Evolutionary conservation across 2,797 vertebrate species (phyloP), one percentile per base, ranked within the genome.

Genomic region (Sebastes iracundus): DNA sequence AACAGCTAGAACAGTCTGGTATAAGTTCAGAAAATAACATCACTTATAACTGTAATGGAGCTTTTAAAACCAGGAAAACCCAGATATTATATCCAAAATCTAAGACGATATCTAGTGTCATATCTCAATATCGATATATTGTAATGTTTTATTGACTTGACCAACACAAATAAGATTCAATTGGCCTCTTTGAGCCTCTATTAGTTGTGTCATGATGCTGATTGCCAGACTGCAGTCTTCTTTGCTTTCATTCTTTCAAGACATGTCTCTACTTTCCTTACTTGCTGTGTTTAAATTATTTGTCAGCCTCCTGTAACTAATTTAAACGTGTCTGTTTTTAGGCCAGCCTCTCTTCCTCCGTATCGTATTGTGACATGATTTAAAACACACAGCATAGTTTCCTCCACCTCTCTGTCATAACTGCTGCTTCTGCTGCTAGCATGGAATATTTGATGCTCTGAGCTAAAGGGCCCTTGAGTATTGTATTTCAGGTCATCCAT

Each of bases 401-500:
- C 49, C 49, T 76, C 52, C 62, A 55, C 65, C 70, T 56, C 79
- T 81, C 69, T 72, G 75, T 91, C 91, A 93, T 89, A 93, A 91
- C 90, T 81, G 67, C 65, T 42, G 30, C 30, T 88, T 86, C 86
- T 81, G 83, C 81, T 82, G 77, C 81, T 79, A 18, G 68, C 84
- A 67, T 91, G 85, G 90, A 94, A 94, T 93, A 94, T 91, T 89
- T 93, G 90, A 94, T 94, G 92, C 85, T 79, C 72, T 25, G 82
- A 89, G 89, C 87, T 95, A 90, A 94, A 94, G 91, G 85, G 87
- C 94, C 86, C 90, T 92, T 90, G 84, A 86, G 94, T 91, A 92
- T 96, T 94, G 90, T 93, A 79, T 96, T 96, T 95, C 96, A 95
- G 92, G 89, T 93, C 91, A 90, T 73, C 94, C 94, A 96, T 96